phyloP scores from a whole-genome alignment of 2,797 vertebrate species.

The Macropodus opercularis region DNA sequence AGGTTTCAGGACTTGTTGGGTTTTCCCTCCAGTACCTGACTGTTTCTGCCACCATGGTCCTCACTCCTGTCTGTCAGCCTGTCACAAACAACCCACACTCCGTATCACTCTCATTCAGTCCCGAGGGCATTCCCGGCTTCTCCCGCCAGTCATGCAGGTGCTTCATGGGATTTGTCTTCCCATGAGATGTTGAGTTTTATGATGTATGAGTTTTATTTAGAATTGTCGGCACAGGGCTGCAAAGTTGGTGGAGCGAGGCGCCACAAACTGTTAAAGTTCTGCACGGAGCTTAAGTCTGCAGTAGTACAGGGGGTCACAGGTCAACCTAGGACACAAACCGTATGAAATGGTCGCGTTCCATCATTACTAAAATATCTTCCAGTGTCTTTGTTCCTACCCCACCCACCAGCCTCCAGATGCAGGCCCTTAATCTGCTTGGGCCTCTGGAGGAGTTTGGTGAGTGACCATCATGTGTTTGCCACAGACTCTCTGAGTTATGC shows the following conservation, averaged over 20 bases:
- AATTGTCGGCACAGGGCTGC: no score
- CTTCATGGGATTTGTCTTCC: background rate
- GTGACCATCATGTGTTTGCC: background rate
- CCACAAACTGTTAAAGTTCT: no score
- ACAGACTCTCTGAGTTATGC: background rate
- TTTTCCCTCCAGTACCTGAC: no score
- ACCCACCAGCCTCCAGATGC: slow-evolving; percentile 40
- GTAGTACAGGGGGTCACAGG: no score
- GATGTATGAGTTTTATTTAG: slow-evolving; percentile 6
- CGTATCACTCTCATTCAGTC: slow-evolving; percentile 37
- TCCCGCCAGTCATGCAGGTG: slow-evolving; percentile 30
- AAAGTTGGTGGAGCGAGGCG: no score
- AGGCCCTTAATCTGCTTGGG: slow-evolving; percentile 15
- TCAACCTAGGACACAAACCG: no score
- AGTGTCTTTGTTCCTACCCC: slow-evolving; percentile 1
- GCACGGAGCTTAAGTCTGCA: background rate
- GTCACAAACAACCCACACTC: slow-evolving; percentile 30
- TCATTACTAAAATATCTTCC: no score
- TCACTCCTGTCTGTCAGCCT: slow-evolving; percentile 35
- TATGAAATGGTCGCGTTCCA: no score
- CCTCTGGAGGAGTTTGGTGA: background rate
- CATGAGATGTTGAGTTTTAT: no score
- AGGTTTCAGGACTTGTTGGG: no score
- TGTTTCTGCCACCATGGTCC: slow-evolving; percentile 16
- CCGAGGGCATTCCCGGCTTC: slow-evolving; percentile 34